Percentiles rank a stretch among this genome's conserved stretches.
phyloP scores from a whole-genome alignment of 2,888 invertebrate genomes.

The Ceramica pisi region DNA sequence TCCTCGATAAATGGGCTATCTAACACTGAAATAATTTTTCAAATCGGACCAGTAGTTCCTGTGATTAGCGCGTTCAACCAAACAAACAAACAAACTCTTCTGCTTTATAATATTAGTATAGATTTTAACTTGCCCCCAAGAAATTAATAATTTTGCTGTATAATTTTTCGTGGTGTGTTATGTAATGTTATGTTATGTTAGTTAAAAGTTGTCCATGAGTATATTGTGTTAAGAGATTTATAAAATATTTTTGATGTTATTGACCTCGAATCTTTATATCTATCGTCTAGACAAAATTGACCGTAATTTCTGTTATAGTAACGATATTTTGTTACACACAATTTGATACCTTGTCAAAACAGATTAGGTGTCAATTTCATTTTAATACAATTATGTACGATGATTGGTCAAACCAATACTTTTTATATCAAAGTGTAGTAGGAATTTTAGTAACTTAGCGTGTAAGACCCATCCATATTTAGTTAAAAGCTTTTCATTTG shows the following conservation, averaged over 20 bases:
- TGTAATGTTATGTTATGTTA: too few relatives aligned
- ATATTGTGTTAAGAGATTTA: neutral
- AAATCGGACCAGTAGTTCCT: too few relatives aligned
- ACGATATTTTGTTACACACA: constrained; percentile 21
- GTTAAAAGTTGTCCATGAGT: neutral
- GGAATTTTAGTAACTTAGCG: neutral
- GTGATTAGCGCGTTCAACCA: too few relatives aligned
- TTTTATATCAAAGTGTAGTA: neutral
- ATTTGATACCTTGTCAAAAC: constrained; percentile 7
- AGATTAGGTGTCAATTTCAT: constrained; percentile 1
- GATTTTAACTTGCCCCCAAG: neutral
- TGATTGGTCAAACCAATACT: neutral
- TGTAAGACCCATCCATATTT: neutral
- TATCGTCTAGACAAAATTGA: constrained; percentile 18
- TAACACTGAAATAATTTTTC: too few relatives aligned
- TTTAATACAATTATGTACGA: neutral
- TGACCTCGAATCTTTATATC: neutral
- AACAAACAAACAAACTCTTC: too few relatives aligned
- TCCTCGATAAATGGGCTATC: too few relatives aligned
- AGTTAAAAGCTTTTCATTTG: neutral
- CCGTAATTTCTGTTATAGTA: neutral
- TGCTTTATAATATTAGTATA: too few relatives aligned
- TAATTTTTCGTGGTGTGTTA: neutral
- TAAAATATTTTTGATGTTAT: neutral
- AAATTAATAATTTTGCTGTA: neutral